Evolutionary conservation across 2,888 invertebrate species (phyloP).

Genomic region (Lepidochitona cinerea): DNA sequence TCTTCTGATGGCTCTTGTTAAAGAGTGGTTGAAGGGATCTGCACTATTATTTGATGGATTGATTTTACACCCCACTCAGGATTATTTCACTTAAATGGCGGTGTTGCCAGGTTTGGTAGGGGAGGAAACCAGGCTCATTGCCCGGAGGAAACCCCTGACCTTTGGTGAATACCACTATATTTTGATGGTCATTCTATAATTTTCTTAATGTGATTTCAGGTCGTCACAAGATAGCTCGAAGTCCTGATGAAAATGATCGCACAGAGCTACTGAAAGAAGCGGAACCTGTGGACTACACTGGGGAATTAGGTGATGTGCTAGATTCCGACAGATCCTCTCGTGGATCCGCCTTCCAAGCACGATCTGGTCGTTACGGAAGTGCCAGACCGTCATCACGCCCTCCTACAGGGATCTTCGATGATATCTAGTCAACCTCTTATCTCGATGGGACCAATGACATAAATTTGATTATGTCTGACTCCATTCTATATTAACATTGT

Average conservation of each 20-base stretch:
- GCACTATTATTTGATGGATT: too few species aligned
- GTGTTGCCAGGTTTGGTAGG: too few species aligned
- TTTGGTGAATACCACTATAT: too few species aligned
- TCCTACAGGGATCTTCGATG: slow-evolving; percentile 63
- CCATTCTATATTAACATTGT: too few species aligned
- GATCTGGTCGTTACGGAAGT: slow-evolving; percentile 26
- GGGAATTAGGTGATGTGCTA: slow-evolving; percentile 39
- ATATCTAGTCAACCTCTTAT: slow-evolving; percentile 40
- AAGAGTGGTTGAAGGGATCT: too few species aligned
- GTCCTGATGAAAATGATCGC: slow-evolving; percentile 80
- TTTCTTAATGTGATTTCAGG: slow-evolving; percentile 14
- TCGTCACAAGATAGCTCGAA: slow-evolving; percentile 69
- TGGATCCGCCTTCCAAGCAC: slow-evolving; percentile 4
- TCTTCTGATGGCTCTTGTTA: too few species aligned
- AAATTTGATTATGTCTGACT: too few species aligned
- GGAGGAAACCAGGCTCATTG: too few species aligned
- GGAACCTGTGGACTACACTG: slow-evolving; percentile 74
- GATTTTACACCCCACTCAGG: too few species aligned
- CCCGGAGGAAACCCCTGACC: too few species aligned
- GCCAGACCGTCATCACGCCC: slow-evolving; percentile 31
- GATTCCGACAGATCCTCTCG: slow-evolving; percentile 13
- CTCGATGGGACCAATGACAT: background rate
- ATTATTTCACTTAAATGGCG: too few species aligned
- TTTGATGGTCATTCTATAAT: too few species aligned
- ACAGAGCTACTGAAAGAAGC: slow-evolving; percentile 85